Evolutionary conservation across 53 echinoderm and acorn worm species (phyloP).

Genomic region (Holothuria leucospilota): DNA sequence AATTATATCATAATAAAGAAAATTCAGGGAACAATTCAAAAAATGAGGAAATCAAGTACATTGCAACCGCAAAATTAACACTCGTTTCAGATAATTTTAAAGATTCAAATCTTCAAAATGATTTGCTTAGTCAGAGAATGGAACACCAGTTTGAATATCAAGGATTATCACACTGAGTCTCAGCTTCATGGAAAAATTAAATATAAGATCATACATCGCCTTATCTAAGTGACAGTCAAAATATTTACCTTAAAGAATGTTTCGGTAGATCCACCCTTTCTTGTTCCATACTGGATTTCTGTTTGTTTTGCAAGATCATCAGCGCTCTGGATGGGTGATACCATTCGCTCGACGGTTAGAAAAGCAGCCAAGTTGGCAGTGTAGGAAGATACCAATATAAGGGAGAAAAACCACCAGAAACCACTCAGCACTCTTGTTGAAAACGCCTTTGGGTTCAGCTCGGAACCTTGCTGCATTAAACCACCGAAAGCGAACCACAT

Average conservation of each 20-base stretch:
- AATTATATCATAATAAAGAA: no score
- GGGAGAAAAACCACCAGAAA: slow-evolving; percentile 99
- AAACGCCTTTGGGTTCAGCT: slow-evolving; percentile 94
- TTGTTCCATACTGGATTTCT: slow-evolving; percentile 91
- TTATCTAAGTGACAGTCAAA: no score
- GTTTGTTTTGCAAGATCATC: slow-evolving; percentile 93
- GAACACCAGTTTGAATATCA: no score
- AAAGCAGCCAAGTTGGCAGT: slow-evolving; percentile 99
- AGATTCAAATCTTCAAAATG: no score
- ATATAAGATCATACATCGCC: no score
- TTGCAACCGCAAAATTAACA: no score
- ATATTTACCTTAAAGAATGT: slow-evolving; percentile 88
- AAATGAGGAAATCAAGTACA: no score
- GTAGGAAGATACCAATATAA: slow-evolving; percentile 95
- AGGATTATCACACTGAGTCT: no score
- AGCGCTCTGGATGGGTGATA: slow-evolving; percentile 87
- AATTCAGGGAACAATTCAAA: no score
- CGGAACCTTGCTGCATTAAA: slow-evolving; percentile 99
- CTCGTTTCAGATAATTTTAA: no score
- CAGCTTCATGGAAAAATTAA: no score
- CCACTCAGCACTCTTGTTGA: slow-evolving; percentile 96
- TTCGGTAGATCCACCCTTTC: slow-evolving; percentile 85
- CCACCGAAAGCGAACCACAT: slow-evolving; percentile 99
- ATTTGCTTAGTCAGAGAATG: no score
- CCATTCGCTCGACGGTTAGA: slow-evolving; percentile 96